Base-by-base conservation (phyloP, 1,140 invertebrate genomes). In the Phthorimaea operculella region DNA sequence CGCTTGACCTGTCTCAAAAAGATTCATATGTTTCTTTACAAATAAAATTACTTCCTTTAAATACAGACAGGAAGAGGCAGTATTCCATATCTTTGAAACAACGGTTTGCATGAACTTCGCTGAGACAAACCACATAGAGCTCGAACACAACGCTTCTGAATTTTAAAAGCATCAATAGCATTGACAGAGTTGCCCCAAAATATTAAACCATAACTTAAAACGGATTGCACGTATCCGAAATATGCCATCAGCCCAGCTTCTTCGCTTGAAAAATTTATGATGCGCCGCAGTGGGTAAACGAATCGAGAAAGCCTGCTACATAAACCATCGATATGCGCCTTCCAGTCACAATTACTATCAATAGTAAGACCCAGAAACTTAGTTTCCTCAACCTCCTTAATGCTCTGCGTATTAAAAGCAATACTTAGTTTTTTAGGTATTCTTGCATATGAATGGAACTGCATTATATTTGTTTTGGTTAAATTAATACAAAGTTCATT, bases 271-370 rank as follows among this genome's bases (percentile, higher is more conserved):
- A 12, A 28, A 11, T 50, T 10, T 7, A 21, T 14, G 7, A 33
- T 21, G 1, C 48, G 10, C 11, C 21, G 1, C 48, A 55, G 14
- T 8, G 53, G 11, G 12, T 48, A 49, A 36, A 55, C 28, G 15
- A 55, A 55, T 55, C 15, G 49, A 49, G 18, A 17, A 49, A 55
- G 17, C 10, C 39, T 48, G 14, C 9, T 34, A 34, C 53, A 49
- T 17, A 55, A 4, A 16, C n/a, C 17, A 6, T 55, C 28, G 9
- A 49, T 34, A 36, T 55, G 39, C 18, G 42, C 17, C 14, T 54
- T 45, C 52, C 42, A 54, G n/a, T 47, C 45, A 33, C 52, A 54
- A 45, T 55, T n/a, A 7, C 12, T 55, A 49, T 55, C 53, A 17
- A 55, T 3, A 15, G 28, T 55, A 5, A 55, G 33, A 1, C 53